Conservation (phyloP, 37 sponge, comb jelly and placozoan genomes). For the Hormiphora californensis region DNA sequence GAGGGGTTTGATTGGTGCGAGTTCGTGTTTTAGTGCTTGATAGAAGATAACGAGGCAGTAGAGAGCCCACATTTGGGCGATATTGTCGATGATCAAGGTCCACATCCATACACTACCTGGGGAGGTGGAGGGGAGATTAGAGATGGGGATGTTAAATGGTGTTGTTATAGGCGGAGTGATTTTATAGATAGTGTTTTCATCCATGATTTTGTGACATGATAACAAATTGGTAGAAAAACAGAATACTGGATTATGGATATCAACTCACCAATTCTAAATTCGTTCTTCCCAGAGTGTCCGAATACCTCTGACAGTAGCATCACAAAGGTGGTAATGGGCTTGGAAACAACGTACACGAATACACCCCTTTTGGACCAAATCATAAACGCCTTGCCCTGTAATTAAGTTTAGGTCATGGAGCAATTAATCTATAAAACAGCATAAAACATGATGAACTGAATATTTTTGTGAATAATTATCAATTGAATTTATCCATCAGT, state of each 20-base stretch:
- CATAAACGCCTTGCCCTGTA: constrained; percentile 50
- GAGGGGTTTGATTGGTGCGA: constrained; percentile 75
- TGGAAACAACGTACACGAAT: constrained; percentile 38
- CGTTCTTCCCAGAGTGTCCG: constrained; percentile 31
- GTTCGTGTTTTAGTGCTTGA: constrained; percentile 65
- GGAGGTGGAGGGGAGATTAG: not conserved
- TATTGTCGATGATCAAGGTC: constrained; percentile 33
- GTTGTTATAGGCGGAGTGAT: too few relatives aligned
- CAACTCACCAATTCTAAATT: constrained; percentile 25
- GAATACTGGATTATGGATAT: not conserved
- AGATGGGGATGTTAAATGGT: not conserved
- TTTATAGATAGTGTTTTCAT: too few relatives aligned
- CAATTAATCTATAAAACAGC: too few relatives aligned
- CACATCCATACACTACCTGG: constrained; percentile 54
- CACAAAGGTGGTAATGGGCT: constrained; percentile 24
- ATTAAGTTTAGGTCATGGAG: too few relatives aligned
- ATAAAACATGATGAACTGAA: too few relatives aligned
- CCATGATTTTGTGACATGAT: too few relatives aligned
- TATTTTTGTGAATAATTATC: too few relatives aligned
- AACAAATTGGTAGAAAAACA: too few relatives aligned
- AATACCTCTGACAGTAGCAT: not conserved
- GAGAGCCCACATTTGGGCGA: constrained; percentile 64
- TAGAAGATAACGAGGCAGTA: constrained; percentile 78
- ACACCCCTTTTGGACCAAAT: constrained; percentile 47
- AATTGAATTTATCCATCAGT: too few relatives aligned